Conservation (phyloP, 1,140 invertebrate genomes). For the Trichogramma pretiosum region DNA sequence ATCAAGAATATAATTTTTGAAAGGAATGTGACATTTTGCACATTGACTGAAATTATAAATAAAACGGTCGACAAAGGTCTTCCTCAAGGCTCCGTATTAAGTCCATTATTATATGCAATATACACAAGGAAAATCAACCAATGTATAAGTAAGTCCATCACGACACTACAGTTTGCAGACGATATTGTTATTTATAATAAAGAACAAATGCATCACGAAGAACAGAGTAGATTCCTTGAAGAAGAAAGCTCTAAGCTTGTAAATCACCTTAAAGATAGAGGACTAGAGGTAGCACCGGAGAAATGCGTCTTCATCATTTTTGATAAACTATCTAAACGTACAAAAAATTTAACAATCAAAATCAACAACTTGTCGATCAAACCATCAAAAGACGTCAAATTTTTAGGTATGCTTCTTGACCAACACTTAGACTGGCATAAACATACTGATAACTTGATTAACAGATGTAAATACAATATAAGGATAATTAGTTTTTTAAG, state of each 20-base stretch:
- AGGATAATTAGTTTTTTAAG: neutral
- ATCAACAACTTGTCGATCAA: neutral
- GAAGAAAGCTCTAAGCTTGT: neutral
- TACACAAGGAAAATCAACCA: neutral
- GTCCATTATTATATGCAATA: neutral
- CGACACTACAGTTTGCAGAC: slow-evolving; percentile 18
- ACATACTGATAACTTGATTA: neutral
- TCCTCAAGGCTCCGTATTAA: neutral
- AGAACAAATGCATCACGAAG: neutral
- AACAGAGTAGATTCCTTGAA: neutral
- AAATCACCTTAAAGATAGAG: neutral
- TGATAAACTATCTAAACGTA: neutral
- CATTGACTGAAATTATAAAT: neutral
- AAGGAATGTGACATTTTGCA: neutral
- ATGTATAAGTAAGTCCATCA: neutral
- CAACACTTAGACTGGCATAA: neutral
- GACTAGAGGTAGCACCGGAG: neutral
- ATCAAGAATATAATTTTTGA: neutral
- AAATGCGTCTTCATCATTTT: slow-evolving; percentile 1
- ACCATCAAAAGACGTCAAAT: neutral
- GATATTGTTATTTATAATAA: slow-evolving; percentile 13
- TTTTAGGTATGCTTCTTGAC: neutral
- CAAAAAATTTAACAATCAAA: neutral
- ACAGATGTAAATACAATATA: neutral
- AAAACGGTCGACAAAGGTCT: neutral